Conservation (phyloP, 2,888 invertebrate species). For the Neoascia interrupta region DNA sequence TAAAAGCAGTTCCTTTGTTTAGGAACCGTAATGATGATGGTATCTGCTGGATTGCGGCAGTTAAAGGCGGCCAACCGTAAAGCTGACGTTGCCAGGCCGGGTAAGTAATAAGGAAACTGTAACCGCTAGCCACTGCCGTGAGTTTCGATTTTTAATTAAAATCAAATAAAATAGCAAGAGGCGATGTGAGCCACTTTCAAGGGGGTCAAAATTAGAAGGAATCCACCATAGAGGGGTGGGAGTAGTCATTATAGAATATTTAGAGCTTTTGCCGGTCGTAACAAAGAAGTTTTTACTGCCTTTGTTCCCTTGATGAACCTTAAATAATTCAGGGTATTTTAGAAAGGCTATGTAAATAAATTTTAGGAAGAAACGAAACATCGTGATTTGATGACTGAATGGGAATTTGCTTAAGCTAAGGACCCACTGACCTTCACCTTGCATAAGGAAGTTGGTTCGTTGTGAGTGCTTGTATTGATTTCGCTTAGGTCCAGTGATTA, state of each 20-base stretch:
- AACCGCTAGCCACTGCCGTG: neutral
- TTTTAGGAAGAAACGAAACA: slow-evolving; percentile 6
- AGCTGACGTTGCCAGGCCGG: slow-evolving; percentile 1
- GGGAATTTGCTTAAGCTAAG: slow-evolving; percentile 1
- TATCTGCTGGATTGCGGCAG: neutral
- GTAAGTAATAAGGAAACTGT: neutral
- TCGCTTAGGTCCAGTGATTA: neutral
- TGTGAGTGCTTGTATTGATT: slow-evolving; percentile 26
- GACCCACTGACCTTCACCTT: slow-evolving; percentile 29
- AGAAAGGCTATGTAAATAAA: slow-evolving; percentile 16
- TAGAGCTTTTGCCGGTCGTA: slow-evolving; percentile 24
- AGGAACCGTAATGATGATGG: no score
- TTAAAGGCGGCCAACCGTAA: slow-evolving; percentile 11
- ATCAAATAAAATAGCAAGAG: slow-evolving; percentile 15
- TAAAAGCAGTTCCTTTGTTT: no score
- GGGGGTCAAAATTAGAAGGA: no score
- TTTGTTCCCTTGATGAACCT: slow-evolving; percentile 35
- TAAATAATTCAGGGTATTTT: slow-evolving; percentile 42
- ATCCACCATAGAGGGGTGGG: no score
- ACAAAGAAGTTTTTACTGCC: slow-evolving; percentile 21
- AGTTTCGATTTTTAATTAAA: slow-evolving; percentile 57
- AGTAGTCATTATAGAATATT: slow-evolving; percentile 20
- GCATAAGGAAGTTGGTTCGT: neutral
- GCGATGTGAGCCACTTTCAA: no score
- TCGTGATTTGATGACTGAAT: slow-evolving; percentile 11